Base-by-base conservation (phyloP, 1,140 invertebrate genomes). In the Hestina assimilis region DNA sequence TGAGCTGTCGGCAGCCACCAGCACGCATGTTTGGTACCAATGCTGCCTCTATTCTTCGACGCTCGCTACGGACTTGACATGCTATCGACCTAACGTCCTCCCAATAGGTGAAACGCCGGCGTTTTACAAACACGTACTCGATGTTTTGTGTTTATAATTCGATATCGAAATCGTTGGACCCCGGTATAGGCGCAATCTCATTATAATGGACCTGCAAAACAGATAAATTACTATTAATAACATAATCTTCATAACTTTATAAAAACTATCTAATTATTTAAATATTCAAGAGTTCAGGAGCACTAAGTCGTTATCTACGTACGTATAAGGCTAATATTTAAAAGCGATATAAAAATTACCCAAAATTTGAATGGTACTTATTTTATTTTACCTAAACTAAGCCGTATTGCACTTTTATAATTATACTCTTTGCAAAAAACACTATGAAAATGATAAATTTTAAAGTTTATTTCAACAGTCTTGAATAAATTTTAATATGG, bases 71-170 rank as follows among this genome's bases (percentile, higher is more conserved):
- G 61, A 42, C 53, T 63, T 62, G 57, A 29, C 72, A 75, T 72
- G 48, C 63, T 69, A 67, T 53, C 58, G 47, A 60, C 59, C 65
- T 50, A 42, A 48, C 45, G 69, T 61, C 56, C 66, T 53, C 29
- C 47, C 54, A 47, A 50, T 17, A 19, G 15, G 52, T 5, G 40
- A 42, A 7, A 35, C 24, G 24, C 17, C 5, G 24, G 7, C 6
- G 20, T 68, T 41, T 71, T 82, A 80, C 52, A 66, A 72, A 54
- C 38, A 48, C 29, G n/a, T 14, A n/a, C 31, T 48, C 23, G 43
- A 45, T 43, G 63, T 45, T 73, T 83, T 83, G 47, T 83, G 80
- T 60, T 81, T 83, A 68, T 86, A 81, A 63, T 86, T 83, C 9
- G 80, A 82, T 69, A 77, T 77, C 46, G 73, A 74, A 69, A 77